Percentiles rank a stretch among this genome's conserved stretches.
These are phyloP conservation scores for Scomber scombrus DNA, from an alignment of 2,113 vertebrate species.

Conservation along the genomic window DNA sequence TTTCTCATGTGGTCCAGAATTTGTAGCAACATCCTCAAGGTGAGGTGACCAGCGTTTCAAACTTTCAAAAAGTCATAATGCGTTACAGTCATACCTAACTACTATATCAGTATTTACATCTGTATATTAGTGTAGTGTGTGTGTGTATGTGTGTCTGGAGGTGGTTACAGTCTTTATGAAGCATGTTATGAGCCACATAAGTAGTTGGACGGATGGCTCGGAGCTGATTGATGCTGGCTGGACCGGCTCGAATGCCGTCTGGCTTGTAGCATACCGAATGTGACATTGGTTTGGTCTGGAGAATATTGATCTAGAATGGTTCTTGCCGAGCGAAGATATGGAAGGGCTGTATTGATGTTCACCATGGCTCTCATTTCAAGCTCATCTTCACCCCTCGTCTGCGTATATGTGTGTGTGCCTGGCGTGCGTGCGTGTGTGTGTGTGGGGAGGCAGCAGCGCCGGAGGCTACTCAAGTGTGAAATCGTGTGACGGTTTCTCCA, in stretches of 20 bases:
- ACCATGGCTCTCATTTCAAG: conserved; percentile 75
- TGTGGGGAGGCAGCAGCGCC: conserved; percentile 52
- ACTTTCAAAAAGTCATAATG: background rate
- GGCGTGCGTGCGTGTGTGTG: conserved; percentile 38
- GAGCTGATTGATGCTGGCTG: conserved; percentile 72
- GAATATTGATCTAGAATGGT: conserved; percentile 74
- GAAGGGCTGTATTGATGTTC: conserved; percentile 73
- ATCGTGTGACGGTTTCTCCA: conserved; percentile 83
- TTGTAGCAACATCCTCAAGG: background rate
- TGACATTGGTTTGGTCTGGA: conserved; percentile 72
- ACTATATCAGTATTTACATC: conserved; percentile 4
- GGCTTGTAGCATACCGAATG: conserved; percentile 68
- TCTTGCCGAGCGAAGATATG: conserved; percentile 66
- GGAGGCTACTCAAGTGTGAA: conserved; percentile 83
- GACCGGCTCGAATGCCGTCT: conserved; percentile 65
- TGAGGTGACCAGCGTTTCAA: background rate
- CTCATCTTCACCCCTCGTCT: conserved; percentile 65
- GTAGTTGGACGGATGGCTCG: conserved; percentile 44
- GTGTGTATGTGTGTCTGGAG: conserved; percentile 20
- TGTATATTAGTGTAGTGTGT: conserved; percentile 7
- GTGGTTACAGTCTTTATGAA: conserved; percentile 69
- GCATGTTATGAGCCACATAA: conserved; percentile 65
- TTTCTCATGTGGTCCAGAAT: background rate
- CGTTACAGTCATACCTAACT: background rate
- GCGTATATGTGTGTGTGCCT: conserved; percentile 41